Conservation (phyloP, 2,797 vertebrate species). For the Gambusia yucatana region DNA sequence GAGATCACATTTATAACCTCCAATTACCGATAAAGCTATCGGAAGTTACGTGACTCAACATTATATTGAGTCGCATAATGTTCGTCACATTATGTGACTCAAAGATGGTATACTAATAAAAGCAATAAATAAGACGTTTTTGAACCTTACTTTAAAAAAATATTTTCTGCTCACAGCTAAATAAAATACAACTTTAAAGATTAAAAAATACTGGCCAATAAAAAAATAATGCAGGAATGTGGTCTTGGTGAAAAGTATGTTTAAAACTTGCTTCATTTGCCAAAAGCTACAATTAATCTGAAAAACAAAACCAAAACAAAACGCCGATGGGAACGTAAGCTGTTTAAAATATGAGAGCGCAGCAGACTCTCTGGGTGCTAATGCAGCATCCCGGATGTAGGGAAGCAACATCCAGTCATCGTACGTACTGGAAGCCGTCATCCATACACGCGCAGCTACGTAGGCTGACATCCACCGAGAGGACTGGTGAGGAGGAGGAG, state of each 20-base stretch:
- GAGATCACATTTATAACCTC: not conserved
- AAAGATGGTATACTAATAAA: not conserved
- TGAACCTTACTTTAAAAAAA: not conserved
- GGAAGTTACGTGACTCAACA: too few species aligned
- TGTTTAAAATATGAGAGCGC: not conserved
- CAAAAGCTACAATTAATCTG: not conserved
- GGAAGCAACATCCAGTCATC: constrained; percentile 28
- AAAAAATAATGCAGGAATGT: not conserved
- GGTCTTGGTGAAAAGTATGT: not conserved
- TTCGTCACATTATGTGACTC: not conserved
- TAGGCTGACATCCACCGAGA: constrained; percentile 42
- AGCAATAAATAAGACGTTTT: too few species aligned
- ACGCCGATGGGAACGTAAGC: too few species aligned
- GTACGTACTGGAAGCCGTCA: constrained; percentile 41
- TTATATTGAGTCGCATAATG: too few species aligned
- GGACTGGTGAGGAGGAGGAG: constrained; percentile 39
- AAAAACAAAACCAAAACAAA: not conserved
- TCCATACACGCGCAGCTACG: constrained; percentile 36
- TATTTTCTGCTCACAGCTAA: not conserved
- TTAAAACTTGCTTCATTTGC: not conserved
- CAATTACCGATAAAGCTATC: not conserved
- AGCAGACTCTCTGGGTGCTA: constrained; percentile 35
- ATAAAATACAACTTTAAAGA: not conserved
- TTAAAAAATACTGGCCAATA: not conserved
- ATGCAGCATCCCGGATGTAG: constrained; percentile 51